Evolutionary conservation across 2,888 invertebrate genomes (phyloP), one percentile per base, ranked within the genome.

Genomic region (Cantharis flavilabris): DNA sequence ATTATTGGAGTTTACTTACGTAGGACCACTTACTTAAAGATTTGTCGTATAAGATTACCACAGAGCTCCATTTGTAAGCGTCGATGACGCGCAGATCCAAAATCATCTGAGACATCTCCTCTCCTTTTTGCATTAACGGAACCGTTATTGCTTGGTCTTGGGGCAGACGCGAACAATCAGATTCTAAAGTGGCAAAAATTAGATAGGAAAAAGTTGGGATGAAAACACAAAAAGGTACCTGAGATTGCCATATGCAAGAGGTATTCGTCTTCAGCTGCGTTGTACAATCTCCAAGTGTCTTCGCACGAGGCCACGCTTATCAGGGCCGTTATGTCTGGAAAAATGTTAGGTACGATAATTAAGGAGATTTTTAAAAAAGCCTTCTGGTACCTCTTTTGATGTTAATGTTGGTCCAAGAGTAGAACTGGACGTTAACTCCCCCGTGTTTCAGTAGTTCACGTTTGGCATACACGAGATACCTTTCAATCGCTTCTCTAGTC

Each of bases 131-230:
- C n/a, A 94, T 89, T 73, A 93, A 89, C 0, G 96, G 95, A 73
- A 92, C 91, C 70, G 94, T 95, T 33, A 96, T 89, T 0, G 95
- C 95, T 16, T 92, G 89, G 30, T 90, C 88, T 0, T 89, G 83
- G 0, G 95, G 94, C 70, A 96, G 86, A 62, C 96, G 90, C 0
- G 95, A 94, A 85, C 96, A 96, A 84, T 96, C 94, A 0, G 93
- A 90, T 85, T 95, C 96, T 91, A 80, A 76, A 84, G 62, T 72
- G 65, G 65, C 65, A 16, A 70, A 30, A 71, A n/a, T 71, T 69
- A 30, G 20, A 20, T 20, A 20, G 3, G 28, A 67, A 13, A 65
- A 28, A 3, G 16, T 16, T 49, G 18, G 16, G 30, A 64, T 26
- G 7, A 9, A 33, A 76, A 69, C 11, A 11, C 18, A 20, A 7